A percentile compares a stretch with the other conserved stretches of the same genome.
Conservation (phyloP, 2,113 vertebrate species). For the Azemiops feae region DNA sequence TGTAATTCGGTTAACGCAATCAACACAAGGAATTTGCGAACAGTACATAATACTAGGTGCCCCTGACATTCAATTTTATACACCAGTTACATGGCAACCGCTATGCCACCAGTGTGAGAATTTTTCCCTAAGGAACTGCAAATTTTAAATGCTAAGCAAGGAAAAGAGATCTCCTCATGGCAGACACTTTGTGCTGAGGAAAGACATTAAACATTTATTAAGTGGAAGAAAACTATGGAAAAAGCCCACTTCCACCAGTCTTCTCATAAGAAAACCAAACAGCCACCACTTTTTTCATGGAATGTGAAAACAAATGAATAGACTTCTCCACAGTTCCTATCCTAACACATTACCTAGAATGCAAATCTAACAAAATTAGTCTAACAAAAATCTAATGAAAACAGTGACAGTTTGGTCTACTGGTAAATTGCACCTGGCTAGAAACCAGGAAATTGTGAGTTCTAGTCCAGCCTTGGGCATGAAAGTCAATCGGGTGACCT, state of each 20-base stretch:
- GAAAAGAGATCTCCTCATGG: too few species aligned
- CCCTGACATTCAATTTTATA: not conserved
- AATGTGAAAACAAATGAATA: not conserved
- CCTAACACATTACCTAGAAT: not conserved
- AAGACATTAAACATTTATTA: not conserved
- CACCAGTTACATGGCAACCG: not conserved
- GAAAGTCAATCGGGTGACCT: not conserved
- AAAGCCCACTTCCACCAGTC: too few species aligned
- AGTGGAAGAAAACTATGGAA: too few species aligned
- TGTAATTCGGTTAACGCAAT: not conserved
- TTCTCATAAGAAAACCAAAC: not conserved
- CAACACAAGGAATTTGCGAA: not conserved
- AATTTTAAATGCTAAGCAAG: not conserved
- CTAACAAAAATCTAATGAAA: not conserved
- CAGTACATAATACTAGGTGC: not conserved
- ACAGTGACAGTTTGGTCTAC: not conserved
- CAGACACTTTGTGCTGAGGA: not conserved
- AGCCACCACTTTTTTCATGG: not conserved
- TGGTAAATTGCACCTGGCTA: not conserved
- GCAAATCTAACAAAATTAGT: not conserved
- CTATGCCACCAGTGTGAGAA: too few species aligned
- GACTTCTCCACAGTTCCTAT: not conserved
- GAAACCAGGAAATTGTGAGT: not conserved
- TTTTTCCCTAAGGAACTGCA: too few species aligned
- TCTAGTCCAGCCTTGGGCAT: not conserved